Evolutionary conservation across 2,113 vertebrate genomes (phyloP), one percentile per base, ranked within the genome.

Genomic region (Puntigrus tetrazona): DNA sequence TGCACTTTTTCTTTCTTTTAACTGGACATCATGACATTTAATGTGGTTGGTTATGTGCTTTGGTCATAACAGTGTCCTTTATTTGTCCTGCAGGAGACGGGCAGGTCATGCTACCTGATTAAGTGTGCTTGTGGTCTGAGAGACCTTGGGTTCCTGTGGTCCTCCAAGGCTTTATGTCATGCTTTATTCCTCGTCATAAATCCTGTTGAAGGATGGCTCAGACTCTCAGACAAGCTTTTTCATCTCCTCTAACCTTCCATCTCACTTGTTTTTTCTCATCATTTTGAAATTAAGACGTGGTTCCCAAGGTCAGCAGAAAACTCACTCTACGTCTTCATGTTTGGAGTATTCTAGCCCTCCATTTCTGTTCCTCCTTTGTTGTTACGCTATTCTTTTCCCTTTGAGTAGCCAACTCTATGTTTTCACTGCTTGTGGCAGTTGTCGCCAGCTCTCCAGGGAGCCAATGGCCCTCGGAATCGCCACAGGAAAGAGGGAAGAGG

Each of bases 121-220:
- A 81, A 91, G 85, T 88, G 86, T 52, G 43, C 70, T 73, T 29
- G 85, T 84, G 72, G 57, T 85, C 45, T n/a, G n/a, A 36, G 81
- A 38, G 80, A 87, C 84, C 77, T 83, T 87, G 76, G 88, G 81
- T 43, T 80, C 27, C 78, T 88, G 73, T 57, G 79, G 85, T 84
- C 89, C 87, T 89, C 87, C 88, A 90, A 88, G 86, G 88, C 82
- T 86, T 88, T 25, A 81, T 81, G 78, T 90, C 89, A 78, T 88
- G 89, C 83, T 92, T 93, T 86, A 89, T 88, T 89, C 82, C 55
- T 65, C 55, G n/a, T 90, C 87, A 90, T 91, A 92, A 89, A 84
- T 92, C 89, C 78, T 69, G 59, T 52, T 90, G 84, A 83, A 82
- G 82, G 74, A 86, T 87, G 86, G 84, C 86, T 88, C 88, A 87